A percentile compares a stretch with the other conserved stretches of the same genome.
Conservation (phyloP, 2,113 vertebrate species). For the Nansenia antarctica region DNA sequence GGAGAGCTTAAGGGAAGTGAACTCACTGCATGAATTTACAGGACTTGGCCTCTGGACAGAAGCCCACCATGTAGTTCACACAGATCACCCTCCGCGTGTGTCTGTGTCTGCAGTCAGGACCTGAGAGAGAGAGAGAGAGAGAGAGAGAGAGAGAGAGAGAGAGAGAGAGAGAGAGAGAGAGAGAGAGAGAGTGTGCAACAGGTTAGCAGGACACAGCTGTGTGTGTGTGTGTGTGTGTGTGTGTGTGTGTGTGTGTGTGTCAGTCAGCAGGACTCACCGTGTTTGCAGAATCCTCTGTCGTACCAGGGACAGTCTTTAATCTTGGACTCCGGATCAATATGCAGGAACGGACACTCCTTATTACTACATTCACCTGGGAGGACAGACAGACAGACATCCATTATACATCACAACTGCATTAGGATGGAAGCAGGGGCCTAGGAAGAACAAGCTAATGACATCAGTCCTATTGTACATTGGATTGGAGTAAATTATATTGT, state of each 20-base stretch:
- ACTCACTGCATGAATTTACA: slow-evolving; percentile 99
- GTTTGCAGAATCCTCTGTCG: slow-evolving; percentile 97
- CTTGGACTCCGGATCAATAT: slow-evolving; percentile 98
- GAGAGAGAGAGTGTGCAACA: not conserved
- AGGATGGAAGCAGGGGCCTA: no score
- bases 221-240: no score
- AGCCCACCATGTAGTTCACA: slow-evolving; percentile 98
- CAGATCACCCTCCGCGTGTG: slow-evolving; percentile 97
- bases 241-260: not conserved
- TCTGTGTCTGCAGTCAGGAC: slow-evolving; percentile 94
- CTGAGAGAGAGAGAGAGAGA: slow-evolving; percentile 61
- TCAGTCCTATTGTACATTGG: no score
- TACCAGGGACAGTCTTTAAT: slow-evolving; percentile 99
- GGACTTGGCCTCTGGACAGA: slow-evolving; percentile 93
- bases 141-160: not conserved
- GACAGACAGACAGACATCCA: not conserved
- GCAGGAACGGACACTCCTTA: slow-evolving; percentile 98
- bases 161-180: no score
- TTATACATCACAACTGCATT: no score
- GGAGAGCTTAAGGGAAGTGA: not conserved
- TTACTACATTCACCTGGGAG: slow-evolving; percentile 95
- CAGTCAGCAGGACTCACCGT: slow-evolving; percentile 77
- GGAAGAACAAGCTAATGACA: no score
- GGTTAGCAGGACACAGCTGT: no score
- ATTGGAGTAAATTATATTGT: no score